Conservation (phyloP, 2,888 invertebrate genomes). For the Lasioglossum figueresi region DNA sequence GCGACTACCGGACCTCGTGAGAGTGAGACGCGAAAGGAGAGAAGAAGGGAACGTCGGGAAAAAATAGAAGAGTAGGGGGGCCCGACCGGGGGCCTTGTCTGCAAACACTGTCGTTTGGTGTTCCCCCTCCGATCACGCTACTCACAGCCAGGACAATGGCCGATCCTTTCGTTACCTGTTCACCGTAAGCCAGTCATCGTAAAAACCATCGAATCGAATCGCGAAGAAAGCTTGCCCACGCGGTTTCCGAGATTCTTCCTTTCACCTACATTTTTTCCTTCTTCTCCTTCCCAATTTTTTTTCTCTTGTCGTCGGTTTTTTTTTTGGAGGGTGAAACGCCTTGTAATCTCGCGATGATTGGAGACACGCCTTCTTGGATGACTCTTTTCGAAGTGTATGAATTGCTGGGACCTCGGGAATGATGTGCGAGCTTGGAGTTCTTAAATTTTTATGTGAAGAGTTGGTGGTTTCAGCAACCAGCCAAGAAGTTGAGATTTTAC, state of each 20-base stretch:
- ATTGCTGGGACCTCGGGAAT: not conserved
- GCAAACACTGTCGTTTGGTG: slow-evolving; percentile 75
- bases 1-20: slow-evolving; percentile 66
- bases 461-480: too few species aligned
- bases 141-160: slow-evolving; percentile 71
- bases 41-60: not conserved
- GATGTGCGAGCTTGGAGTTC: not conserved
- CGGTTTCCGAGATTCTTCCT: not conserved
- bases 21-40: slow-evolving; percentile 54
- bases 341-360: slow-evolving; percentile 26
- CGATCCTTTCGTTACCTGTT: slow-evolving; percentile 74
- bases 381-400: not conserved
- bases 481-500: not conserved
- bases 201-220: slow-evolving; percentile 80
- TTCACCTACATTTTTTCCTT: not conserved
- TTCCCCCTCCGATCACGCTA: slow-evolving; percentile 65
- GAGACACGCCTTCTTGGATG: not conserved
- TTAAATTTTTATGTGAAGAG: not conserved
- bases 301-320: not conserved
- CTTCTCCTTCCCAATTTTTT: not conserved
- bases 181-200: slow-evolving; percentile 68
- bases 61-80: slow-evolving; percentile 57
- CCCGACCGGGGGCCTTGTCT: slow-evolving; percentile 75
- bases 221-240: slow-evolving; percentile 66
- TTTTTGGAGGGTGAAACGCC: not conserved